Percentiles rank a stretch among this genome's conserved stretches.
Conservation (phyloP, 2,113 vertebrate genomes). For the Nipponia nippon region DNA sequence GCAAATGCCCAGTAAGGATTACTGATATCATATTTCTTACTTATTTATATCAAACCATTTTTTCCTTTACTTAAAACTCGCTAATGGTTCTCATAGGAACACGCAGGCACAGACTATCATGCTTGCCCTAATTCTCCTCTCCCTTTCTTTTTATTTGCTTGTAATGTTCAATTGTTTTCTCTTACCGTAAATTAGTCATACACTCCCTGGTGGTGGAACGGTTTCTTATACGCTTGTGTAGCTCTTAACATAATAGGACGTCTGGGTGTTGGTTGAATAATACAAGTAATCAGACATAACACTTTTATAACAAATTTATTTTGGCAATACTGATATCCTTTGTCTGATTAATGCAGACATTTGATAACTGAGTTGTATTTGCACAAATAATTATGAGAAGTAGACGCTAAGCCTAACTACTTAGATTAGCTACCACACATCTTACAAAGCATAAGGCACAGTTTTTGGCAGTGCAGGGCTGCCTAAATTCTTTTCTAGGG, state of each 20-base stretch:
- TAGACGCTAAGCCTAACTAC: background rate
- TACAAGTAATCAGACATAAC: slow-evolving; percentile 32
- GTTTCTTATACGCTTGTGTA: background rate
- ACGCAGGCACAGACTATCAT: rapidly evolving
- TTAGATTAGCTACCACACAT: slow-evolving; percentile 6
- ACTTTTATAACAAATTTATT: slow-evolving; percentile 31
- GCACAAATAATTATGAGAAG: slow-evolving; percentile 20
- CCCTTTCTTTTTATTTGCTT: background rate
- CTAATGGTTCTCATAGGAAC: background rate
- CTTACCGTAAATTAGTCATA: background rate
- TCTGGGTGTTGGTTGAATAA: slow-evolving; percentile 48
- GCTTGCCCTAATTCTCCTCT: background rate
- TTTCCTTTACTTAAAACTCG: background rate
- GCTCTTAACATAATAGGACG: slow-evolving; percentile 22
- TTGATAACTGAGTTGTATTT: slow-evolving; percentile 40
- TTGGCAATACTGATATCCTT: slow-evolving; percentile 36
- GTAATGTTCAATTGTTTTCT: slow-evolving; percentile 51
- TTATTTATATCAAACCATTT: slow-evolving; percentile 49
- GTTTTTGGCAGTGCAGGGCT: background rate
- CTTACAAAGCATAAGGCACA: background rate
- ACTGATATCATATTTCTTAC: background rate
- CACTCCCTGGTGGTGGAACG: background rate
- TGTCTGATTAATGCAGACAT: slow-evolving; percentile 11
- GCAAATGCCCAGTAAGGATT: background rate
- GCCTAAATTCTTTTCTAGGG: slow-evolving; percentile 4